Evolutionary conservation across 1,140 invertebrate genomes (phyloP), one percentile per base, ranked within the genome.

Genomic region (Homalodisca vitripennis): DNA sequence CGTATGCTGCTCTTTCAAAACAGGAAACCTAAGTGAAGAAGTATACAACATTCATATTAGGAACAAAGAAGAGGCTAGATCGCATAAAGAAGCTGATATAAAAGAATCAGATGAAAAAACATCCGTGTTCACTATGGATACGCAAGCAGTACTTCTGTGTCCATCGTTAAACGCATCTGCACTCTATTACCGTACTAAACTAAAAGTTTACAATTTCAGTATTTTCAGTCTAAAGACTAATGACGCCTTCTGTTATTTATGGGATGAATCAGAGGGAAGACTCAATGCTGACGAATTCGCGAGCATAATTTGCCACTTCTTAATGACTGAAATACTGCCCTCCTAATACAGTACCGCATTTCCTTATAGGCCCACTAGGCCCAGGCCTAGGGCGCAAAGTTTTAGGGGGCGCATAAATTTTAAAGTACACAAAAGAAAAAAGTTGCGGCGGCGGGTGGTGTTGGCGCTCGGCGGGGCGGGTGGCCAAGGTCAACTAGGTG

Each of bases 141-240:
- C 77, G 24, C 73, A 75, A 73, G 72, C 75, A n/a, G 74, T 78
- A 26, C 65, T 76, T 26, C 55, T 76, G 22, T 57, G 55, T 29
- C 78, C 78, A n/a, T 57, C 47, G 12, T 68, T 75, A 29, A 74
- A 78, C 64, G 77, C n/a, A n/a, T n/a, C n/a, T n/a, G n/a, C n/a
- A n/a, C n/a, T n/a, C n/a, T n/a, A n/a, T n/a, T n/a, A n/a, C 69
- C 76, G 77, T 65, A 77, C 71, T n/a, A 79, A 79, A 73, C 70
- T 80, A 10, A 53, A 51, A 1, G 71, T 76, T 22, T 77, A 80
- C 69, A 80, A 81, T 70, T 79, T 75, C 68, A 78, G 75, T 10
- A 51, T 79, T 41, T 79, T 71, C 68, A 70, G 79, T 70, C 26
- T 79, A n/a, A 72, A 66, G 63, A 74, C 48, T 34, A 70, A 74